Evolutionary conservation across 2,888 invertebrate species (phyloP), one percentile per base, ranked within the genome.

Genomic region (Agrotis segetum): DNA sequence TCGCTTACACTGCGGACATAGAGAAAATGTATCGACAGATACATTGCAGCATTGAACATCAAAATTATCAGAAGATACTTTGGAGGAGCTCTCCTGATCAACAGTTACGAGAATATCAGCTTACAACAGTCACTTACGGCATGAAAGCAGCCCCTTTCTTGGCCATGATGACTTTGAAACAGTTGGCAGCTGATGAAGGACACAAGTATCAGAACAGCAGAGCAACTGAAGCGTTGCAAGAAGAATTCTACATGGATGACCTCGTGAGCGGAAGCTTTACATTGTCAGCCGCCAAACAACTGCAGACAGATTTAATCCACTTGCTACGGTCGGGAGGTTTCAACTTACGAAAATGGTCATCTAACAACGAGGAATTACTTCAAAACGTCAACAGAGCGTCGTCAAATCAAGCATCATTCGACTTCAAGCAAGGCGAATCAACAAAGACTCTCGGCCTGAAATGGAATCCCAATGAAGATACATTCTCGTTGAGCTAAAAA

Each of bases 361-460:
- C 9, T 52, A 52, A 52, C 19, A 52, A 52, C 52, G 52, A 52
- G 19, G 21, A 53, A 53, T 16, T 53, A 53, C 52, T 53, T 53
- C 21, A 53, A 53, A 53, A 53, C 7, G 52, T 53, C 52, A 21
- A 21, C 52, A 53, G 7, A 21, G 21, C 21, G 21, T 21, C 21
- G 7, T 21, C 21, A 21, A 53, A 53, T 53, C 52, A 53, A 53
- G 14, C 52, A 21, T 53, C 21, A 53, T 53, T 53, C 16, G 52
- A 53, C 21, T 21, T 21, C 21, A 53, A 21, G 52, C 21, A 53
- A 53, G 21, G 21, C 19, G 16, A 53, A 53, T 53, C 21, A 21
- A 21, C 52, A 21, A 53, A 53, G 52, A 53, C 52, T 14, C 52
- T 53, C 21, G 16, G 21, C 21, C 52, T 53, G 52, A 53, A 53